A percentile compares a stretch with the other conserved stretches of the same genome.
phyloP scores from a whole-genome alignment of 2,113 vertebrate genomes.

The Megaptera novaeangliae region DNA sequence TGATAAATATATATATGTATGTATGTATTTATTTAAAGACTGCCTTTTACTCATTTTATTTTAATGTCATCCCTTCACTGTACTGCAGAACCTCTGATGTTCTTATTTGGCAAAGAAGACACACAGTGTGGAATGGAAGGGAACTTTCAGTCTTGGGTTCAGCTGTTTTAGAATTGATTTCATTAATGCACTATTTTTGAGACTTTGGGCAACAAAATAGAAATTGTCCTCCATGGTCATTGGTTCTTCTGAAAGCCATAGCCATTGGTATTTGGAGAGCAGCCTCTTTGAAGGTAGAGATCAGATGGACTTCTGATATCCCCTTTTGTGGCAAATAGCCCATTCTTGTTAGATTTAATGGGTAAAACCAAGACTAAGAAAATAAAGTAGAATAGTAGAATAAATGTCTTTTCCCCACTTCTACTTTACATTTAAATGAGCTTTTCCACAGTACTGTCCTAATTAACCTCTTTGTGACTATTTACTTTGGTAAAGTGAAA shows the following conservation, averaged over 20 bases:
- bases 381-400: neutral
- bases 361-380: neutral
- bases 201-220: neutral
- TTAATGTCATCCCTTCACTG: neutral
- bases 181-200: neutral
- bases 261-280: neutral
- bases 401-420: neutral
- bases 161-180: neutral
- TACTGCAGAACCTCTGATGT: neutral
- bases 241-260: neutral
- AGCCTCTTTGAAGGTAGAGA: neutral
- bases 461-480: neutral
- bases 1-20: too few species aligned
- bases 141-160: neutral
- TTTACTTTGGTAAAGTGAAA: neutral
- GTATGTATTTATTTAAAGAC: too few species aligned
- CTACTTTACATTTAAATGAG: neutral
- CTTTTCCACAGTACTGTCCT: neutral
- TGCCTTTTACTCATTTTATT: neutral
- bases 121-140: neutral
- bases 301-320: neutral
- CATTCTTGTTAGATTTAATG: neutral
- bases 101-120: neutral
- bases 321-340: neutral
- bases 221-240: neutral